These are phyloP conservation scores for Muschampia plurimacula DNA, from an alignment of 2,888 invertebrate genomes.

Conservation along the genomic window DNA sequence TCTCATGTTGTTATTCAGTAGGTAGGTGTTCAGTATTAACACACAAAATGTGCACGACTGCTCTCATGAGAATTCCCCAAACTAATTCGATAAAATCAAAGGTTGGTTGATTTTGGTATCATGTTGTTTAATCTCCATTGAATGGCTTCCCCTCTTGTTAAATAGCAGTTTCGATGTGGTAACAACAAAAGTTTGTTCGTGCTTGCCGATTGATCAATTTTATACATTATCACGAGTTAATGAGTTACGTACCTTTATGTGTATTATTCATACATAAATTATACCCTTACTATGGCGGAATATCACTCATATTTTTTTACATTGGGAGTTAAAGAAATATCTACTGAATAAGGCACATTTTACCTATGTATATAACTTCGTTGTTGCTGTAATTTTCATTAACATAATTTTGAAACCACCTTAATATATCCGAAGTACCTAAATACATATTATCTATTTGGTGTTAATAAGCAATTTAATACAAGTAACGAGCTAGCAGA, in stretches of 20 bases:
- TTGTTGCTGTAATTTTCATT: too few relatives aligned
- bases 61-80: slow-evolving; percentile 54
- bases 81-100: slow-evolving; percentile 79
- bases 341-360: too few relatives aligned
- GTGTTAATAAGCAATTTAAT: too few relatives aligned
- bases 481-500: too few relatives aligned
- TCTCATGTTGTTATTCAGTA: slow-evolving; percentile 12
- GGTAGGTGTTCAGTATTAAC: slow-evolving; percentile 12
- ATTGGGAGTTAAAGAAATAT: too few relatives aligned
- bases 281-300: too few relatives aligned
- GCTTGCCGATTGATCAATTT: slow-evolving; percentile 60
- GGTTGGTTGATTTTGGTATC: slow-evolving; percentile 71
- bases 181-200: slow-evolving; percentile 58
- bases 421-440: too few relatives aligned
- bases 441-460: too few relatives aligned
- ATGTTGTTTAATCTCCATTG: slow-evolving; percentile 80
- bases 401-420: too few relatives aligned
- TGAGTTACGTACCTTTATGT: not conserved
- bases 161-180: slow-evolving; percentile 80
- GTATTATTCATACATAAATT: too few relatives aligned
- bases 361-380: too few relatives aligned
- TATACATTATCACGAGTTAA: slow-evolving; percentile 17
- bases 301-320: too few relatives aligned
- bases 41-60: slow-evolving; percentile 32
- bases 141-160: slow-evolving; percentile 74